Base-by-base conservation (phyloP, 2,113 vertebrate genomes). In the Tachycineta bicolor region DNA sequence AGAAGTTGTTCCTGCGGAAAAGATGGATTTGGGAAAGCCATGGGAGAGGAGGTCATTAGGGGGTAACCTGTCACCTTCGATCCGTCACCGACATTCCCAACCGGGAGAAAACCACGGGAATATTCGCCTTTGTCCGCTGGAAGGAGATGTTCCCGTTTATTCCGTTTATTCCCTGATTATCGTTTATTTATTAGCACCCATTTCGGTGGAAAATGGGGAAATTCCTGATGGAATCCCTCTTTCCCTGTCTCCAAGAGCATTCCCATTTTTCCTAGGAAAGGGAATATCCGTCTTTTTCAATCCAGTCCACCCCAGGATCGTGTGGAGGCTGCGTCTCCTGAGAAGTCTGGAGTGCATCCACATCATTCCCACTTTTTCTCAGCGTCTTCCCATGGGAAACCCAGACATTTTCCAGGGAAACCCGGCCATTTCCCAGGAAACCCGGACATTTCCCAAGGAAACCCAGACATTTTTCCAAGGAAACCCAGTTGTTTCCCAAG, bases 21-120 rank as follows among this genome's bases (percentile, higher is more conserved):
- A 34, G 86, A 44, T 71, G 94, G 77, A 22, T 87, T 96, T 90
- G 83, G 88, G 87, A 70, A 39, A 96, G 60, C 90, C 77, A 92
- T 91, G 88, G 97, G 97, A 95, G 96, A 79, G 88, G 75, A 91
- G 94, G 94, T 97, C 97, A 96, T 97, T 95, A 97, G 73, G 83
- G 93, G 93, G 92, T 96, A 86, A 96, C 81, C 79, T 97, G 97
- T 94, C 96, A 78, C 58, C 83, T 84, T 55, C 25, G 24, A 97
- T 97, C 62, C 68, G 9, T 83, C 94, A 80, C 39, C 25, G n/a
- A 9, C 26, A 20, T 63, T 37, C 64, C 91, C 28, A 34, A 3
- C 52, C 6, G 23, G 17, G 24, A 43, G 71, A 41, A 14, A 77
- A 11, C 52, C 33, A 12, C 11, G 23, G 55, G n/a, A 79, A 76